Conservation (phyloP, 2,113 vertebrate species). For the Campylomormyrus numenius region DNA sequence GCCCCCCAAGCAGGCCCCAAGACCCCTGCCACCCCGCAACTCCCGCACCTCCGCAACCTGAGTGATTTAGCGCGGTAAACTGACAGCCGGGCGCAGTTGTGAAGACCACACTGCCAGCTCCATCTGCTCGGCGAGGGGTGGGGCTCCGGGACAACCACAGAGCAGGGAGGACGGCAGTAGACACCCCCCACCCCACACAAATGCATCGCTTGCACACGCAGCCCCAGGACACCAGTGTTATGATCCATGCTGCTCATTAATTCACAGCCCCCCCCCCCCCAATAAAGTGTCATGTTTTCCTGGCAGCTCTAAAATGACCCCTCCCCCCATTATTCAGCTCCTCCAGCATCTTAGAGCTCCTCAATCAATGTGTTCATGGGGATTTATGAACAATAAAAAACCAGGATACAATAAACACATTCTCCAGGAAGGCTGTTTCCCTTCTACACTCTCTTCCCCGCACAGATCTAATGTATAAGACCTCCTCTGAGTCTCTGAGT, state of each 20-base stretch:
- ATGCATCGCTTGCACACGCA: background rate
- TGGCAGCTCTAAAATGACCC: slow-evolving; percentile 49
- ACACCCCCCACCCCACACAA: background rate
- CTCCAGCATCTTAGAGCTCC: background rate
- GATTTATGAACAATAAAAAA: background rate
- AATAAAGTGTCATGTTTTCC: slow-evolving; percentile 55
- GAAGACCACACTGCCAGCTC: slow-evolving; percentile 26
- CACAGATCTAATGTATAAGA: background rate
- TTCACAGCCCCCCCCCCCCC: slow-evolving; percentile 25
- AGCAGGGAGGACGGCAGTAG: background rate
- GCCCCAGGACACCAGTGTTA: slow-evolving; percentile 17
- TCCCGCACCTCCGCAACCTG: background rate
- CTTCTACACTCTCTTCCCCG: background rate
- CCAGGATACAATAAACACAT: background rate
- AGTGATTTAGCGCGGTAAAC: background rate
- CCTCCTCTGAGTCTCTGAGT: background rate
- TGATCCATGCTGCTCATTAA: slow-evolving; percentile 34
- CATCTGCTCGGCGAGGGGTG: slow-evolving; percentile 20
- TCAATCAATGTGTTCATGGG: background rate
- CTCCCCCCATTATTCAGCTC: background rate
- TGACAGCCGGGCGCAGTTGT: background rate
- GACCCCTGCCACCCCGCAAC: background rate
- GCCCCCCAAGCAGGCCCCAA: background rate
- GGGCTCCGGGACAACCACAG: background rate
- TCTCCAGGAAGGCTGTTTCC: background rate